A percentile compares a stretch with the other conserved stretches of the same genome.
phyloP scores from a whole-genome alignment of 2,888 invertebrate genomes.

The Temnothorax rugatulus region DNA sequence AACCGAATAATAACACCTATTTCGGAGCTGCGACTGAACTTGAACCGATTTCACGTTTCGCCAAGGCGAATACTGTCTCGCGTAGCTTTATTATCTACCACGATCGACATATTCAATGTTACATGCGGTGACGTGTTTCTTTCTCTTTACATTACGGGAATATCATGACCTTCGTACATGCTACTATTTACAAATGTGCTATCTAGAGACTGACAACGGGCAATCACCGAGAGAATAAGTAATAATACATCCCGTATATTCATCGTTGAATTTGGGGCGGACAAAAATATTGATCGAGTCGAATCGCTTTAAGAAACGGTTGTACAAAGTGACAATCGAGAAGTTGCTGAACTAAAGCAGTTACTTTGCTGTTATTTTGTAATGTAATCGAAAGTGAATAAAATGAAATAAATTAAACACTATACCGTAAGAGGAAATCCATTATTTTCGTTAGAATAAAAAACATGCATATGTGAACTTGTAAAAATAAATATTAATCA shows the following conservation, averaged over 20 bases:
- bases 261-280: slow-evolving; percentile 34
- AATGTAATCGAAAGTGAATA: background rate
- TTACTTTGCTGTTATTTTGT: background rate
- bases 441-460: background rate
- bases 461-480: background rate
- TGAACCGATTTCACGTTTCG: slow-evolving; percentile 24
- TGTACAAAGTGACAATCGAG: background rate
- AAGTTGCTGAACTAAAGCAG: background rate
- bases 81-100: slow-evolving; percentile 38
- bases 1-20: slow-evolving; percentile 35
- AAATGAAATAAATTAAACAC: slow-evolving; percentile 6
- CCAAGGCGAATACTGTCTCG: slow-evolving; percentile 36
- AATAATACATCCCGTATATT: slow-evolving; percentile 52
- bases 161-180: slow-evolving; percentile 52
- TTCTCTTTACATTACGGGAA: slow-evolving; percentile 39
- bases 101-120: slow-evolving; percentile 46
- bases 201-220: slow-evolving; percentile 67
- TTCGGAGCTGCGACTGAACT: slow-evolving; percentile 4
- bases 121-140: slow-evolving; percentile 49
- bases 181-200: slow-evolving; percentile 74
- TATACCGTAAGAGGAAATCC: background rate
- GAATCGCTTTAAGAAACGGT: slow-evolving; percentile 12
- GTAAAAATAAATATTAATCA: background rate
- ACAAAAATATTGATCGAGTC: slow-evolving; percentile 33
- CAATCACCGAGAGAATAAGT: slow-evolving; percentile 58